Base-by-base conservation (phyloP, 2,888 invertebrate species). In the Microctonus hyperodae region DNA sequence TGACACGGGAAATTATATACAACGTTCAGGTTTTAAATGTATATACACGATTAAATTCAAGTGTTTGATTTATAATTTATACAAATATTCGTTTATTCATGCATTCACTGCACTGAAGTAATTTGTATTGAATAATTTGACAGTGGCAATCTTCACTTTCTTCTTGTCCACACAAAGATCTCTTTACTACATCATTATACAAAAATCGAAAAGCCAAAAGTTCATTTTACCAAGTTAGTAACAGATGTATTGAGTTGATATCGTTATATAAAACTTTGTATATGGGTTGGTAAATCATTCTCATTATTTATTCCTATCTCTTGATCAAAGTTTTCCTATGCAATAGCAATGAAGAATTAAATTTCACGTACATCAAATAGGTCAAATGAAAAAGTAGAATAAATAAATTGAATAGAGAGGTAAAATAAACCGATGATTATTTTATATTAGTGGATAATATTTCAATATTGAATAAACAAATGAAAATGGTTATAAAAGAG, bases 211-310 rank as follows among this genome's bases (percentile, higher is more conserved):
- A n/a, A n/a, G n/a, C n/a, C n/a, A n/a, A n/a, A n/a, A n/a, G n/a
- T n/a, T n/a, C n/a, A n/a, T n/a, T n/a, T n/a, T n/a, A n/a, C n/a
- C n/a, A n/a, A n/a, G 77, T 76, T 81, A 80, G 79, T 82, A 81
- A 83, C 81, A n/a, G n/a, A n/a, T 80, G 78, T 79, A 82, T 82
- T 79, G 81, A 81, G 80, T 81, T 80, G 78, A 78, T 81, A 80
- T 79, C 80, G n/a, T n/a, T n/a, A n/a, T 78, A 80, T 80, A 80
- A 77, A 79, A 79, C 73, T 76, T 73, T 72, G 78, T n/a, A n/a
- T n/a, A n/a, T n/a, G n/a, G n/a, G n/a, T 78, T n/a, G n/a, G 80
- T 83, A 82, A 83, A 82, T 82, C 81, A 83, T 76, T 76, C 70
- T 70, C 69, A 64, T 68, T 64, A 67, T 20, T 35, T 10, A 35